A percentile compares a stretch with the other conserved stretches of the same genome.
Conservation (phyloP, 2,113 vertebrate species). For the Euleptes europaea region DNA sequence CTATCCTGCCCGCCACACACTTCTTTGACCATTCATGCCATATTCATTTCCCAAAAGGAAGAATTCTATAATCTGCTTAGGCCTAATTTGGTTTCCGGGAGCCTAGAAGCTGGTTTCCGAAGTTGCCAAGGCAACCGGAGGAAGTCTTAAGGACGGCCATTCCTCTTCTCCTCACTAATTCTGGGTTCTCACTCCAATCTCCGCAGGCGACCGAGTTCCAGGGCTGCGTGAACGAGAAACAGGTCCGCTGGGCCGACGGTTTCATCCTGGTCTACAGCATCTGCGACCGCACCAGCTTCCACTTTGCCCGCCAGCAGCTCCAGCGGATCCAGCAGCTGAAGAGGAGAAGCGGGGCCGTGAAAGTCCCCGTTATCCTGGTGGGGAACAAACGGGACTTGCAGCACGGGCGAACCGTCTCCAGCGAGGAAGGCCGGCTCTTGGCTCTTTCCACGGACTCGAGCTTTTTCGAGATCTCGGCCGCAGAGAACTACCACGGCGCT, state of each 20-base stretch:
- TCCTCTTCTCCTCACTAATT: not conserved
- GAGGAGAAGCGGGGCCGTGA: conserved; percentile 52
- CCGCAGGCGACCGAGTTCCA: conserved; percentile 59
- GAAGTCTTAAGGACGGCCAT: not conserved
- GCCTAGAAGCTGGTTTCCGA: not conserved
- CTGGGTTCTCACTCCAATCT: not conserved
- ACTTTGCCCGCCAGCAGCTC: conserved; percentile 67
- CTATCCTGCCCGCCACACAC: not conserved
- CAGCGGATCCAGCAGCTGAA: conserved; percentile 72
- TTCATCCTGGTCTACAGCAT: conserved; percentile 83
- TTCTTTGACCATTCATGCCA: not conserved
- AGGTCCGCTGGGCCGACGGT: conserved; percentile 79
- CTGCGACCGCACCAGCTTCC: conserved; percentile 80
- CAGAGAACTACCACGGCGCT: conserved; percentile 80
- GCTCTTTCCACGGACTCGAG: conserved; percentile 72
- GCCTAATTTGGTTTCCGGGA: not conserved
- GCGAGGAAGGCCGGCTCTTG: conserved; percentile 78
- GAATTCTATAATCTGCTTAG: not conserved
- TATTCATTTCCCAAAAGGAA: not conserved
- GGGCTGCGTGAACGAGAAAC: conserved; percentile 66
- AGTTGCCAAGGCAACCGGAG: not conserved
- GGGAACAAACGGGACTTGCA: conserved; percentile 80
- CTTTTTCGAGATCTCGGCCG: conserved; percentile 79
- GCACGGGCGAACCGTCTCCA: conserved; percentile 73
- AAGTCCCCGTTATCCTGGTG: conserved; percentile 74